Conservation (phyloP, 1,140 invertebrate genomes). For the Phthorimaea operculella region DNA sequence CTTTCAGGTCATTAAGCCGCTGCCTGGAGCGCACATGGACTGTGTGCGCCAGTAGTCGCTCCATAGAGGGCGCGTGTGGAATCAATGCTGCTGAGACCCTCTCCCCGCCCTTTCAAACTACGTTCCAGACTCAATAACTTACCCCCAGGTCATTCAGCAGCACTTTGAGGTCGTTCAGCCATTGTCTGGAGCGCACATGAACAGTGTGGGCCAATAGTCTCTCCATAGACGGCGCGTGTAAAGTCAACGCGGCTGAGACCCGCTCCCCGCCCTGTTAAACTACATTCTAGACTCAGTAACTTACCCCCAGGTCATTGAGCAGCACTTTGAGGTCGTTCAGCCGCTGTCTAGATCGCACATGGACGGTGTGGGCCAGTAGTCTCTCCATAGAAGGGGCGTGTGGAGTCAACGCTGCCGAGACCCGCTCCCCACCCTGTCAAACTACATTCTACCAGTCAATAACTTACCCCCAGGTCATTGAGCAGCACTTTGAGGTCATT, state of each 20-base stretch:
- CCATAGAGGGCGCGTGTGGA: slow-evolving; percentile 92
- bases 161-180: slow-evolving; percentile 84
- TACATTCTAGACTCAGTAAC: no score
- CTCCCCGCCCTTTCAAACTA: no score
- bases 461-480: slow-evolving; percentile 58
- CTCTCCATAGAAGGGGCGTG: slow-evolving; percentile 95
- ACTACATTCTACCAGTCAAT: no score
- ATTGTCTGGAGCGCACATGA: slow-evolving; percentile 87
- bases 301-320: slow-evolving; percentile 60
- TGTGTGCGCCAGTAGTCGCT: slow-evolving; percentile 95
- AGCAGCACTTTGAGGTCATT: slow-evolving; percentile 80
- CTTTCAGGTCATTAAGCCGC: slow-evolving; percentile 83
- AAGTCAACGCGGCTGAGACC: slow-evolving; percentile 82
- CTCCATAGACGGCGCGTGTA: slow-evolving; percentile 93
- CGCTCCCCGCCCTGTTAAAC: slow-evolving; percentile 81
- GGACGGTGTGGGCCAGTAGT: slow-evolving; percentile 96
- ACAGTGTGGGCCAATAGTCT: slow-evolving; percentile 97
- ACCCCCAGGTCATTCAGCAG: slow-evolving; percentile 62
- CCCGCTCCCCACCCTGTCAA: slow-evolving; percentile 81
- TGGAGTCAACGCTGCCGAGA: slow-evolving; percentile 82
- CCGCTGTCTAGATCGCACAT: slow-evolving; percentile 87
- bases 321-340: slow-evolving; percentile 82
- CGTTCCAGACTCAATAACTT: no score
- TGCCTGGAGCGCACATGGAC: slow-evolving; percentile 92
- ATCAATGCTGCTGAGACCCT: slow-evolving; percentile 83